A percentile compares a stretch with the other conserved stretches of the same genome.
Conservation (phyloP, 2,797 vertebrate species). For the Sebastiscus albofasciatus region DNA sequence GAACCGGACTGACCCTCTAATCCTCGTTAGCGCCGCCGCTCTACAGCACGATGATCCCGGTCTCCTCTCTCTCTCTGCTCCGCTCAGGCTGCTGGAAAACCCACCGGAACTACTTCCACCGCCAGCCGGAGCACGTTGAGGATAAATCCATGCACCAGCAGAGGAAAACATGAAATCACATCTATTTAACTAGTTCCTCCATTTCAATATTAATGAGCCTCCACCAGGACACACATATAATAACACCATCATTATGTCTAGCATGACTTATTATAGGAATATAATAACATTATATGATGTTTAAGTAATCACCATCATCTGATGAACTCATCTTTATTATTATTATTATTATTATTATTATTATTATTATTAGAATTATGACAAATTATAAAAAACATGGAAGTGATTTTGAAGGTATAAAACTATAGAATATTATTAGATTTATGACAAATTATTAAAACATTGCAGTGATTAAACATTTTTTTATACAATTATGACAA, state of each 20-base stretch:
- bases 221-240: neutral
- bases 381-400: neutral
- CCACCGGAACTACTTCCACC: constrained; percentile 85
- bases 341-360: no score
- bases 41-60: constrained; percentile 62
- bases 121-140: constrained; percentile 80
- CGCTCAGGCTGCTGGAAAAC: constrained; percentile 57
- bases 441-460: neutral
- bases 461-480: neutral
- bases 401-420: neutral
- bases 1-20: constrained; percentile 51
- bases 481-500: neutral
- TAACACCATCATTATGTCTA: neutral
- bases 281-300: neutral
- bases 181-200: constrained; percentile 74
- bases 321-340: neutral
- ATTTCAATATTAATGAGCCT: constrained; percentile 40
- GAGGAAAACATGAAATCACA: constrained; percentile 61
- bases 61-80: constrained; percentile 17
- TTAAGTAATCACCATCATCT: neutral
- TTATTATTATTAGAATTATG: no score
- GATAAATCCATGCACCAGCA: constrained; percentile 79
- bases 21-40: constrained; percentile 49
- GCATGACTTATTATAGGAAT: neutral
- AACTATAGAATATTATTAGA: neutral